These are phyloP conservation scores for Cheirogaleus medius DNA, from an alignment of 2,113 vertebrate species.

Conservation along the genomic window DNA sequence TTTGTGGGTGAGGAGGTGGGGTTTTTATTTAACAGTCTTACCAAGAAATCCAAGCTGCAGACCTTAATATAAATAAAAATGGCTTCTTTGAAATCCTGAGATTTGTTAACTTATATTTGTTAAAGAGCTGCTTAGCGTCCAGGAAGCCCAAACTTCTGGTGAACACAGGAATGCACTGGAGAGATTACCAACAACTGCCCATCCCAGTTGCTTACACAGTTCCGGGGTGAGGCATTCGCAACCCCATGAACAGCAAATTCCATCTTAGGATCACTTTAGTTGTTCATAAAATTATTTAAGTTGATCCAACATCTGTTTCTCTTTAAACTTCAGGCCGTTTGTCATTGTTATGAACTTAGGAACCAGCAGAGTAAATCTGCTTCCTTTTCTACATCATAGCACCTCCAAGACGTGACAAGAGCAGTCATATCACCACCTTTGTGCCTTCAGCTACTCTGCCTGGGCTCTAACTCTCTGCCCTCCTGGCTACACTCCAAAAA, in stretches of 20 bases:
- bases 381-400: background rate
- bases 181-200: background rate
- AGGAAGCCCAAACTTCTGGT: background rate
- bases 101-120: background rate
- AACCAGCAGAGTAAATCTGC: background rate
- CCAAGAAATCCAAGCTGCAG: background rate
- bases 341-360: background rate
- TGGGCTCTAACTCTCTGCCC: background rate
- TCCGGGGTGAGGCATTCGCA: background rate
- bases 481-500: background rate
- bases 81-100: background rate
- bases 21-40: background rate
- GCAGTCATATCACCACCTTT: fast-evolving
- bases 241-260: background rate
- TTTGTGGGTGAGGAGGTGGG: no score
- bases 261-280: background rate
- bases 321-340: background rate
- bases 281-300: background rate
- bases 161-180: fast-evolving
- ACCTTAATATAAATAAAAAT: background rate
- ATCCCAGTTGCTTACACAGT: background rate
- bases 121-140: fast-evolving
- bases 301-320: background rate
- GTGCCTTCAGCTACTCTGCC: fast-evolving
- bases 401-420: fast-evolving